A percentile compares a stretch with the other conserved stretches of the same genome.
Evolutionary conservation across 2,888 invertebrate genomes (phyloP).

Genomic region (Amblyteles armatorius): DNA sequence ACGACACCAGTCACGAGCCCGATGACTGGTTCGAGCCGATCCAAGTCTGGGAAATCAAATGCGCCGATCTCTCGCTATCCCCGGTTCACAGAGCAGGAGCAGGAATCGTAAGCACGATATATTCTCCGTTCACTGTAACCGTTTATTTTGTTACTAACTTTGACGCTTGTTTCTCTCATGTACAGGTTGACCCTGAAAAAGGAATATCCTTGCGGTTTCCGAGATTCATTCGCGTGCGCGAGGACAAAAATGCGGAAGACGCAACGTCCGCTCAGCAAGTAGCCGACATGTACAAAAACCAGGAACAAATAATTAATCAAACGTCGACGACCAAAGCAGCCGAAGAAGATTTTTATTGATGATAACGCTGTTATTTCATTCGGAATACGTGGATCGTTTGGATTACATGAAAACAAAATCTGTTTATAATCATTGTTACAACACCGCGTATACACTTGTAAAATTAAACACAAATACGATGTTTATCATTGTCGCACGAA

Average conservation of each 20-base stretch:
- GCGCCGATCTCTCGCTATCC: slow-evolving; percentile 98
- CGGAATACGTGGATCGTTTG: neutral
- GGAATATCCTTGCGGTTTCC: slow-evolving; percentile 99
- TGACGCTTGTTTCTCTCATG: slow-evolving; percentile 14
- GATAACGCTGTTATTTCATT: neutral
- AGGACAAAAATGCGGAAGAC: slow-evolving; percentile 96
- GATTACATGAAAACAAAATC: neutral
- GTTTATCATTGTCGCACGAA: neutral
- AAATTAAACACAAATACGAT: slow-evolving; percentile 2
- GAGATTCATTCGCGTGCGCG: slow-evolving; percentile 94
- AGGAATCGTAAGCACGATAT: slow-evolving; percentile 88
- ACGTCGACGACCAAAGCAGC: slow-evolving; percentile 78
- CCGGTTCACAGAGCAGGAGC: slow-evolving; percentile 96
- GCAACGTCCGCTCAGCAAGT: slow-evolving; percentile 96
- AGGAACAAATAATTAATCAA: slow-evolving; percentile 94
- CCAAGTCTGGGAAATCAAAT: slow-evolving; percentile 98
- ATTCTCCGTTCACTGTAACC: neutral
- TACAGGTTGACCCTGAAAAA: slow-evolving; percentile 92
- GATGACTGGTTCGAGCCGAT: slow-evolving; percentile 96
- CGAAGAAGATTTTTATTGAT: slow-evolving; percentile 89
- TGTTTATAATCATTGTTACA: neutral
- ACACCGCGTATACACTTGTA: neutral
- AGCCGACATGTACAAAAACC: slow-evolving; percentile 95
- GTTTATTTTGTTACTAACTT: neutral
- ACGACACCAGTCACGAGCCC: slow-evolving; percentile 90